Evolutionary conservation across 2,888 invertebrate species (phyloP).

Genomic region (Dorcus parallelipipedus): DNA sequence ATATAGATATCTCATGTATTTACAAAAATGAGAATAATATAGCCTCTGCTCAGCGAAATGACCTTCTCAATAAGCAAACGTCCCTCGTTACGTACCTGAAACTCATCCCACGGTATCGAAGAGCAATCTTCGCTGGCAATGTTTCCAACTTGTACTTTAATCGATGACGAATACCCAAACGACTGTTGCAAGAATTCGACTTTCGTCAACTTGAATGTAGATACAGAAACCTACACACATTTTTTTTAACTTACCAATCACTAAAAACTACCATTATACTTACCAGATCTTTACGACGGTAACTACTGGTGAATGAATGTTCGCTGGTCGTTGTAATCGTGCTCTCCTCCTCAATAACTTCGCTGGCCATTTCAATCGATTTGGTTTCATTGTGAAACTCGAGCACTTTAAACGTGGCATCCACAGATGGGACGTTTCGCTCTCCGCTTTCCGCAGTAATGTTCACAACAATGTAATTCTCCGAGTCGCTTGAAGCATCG

Average conservation of each 20-base stretch:
- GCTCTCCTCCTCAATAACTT: constrained; percentile 73
- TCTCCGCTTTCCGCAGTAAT: constrained; percentile 13
- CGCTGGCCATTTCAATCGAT: constrained; percentile 76
- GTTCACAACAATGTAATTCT: constrained; percentile 73
- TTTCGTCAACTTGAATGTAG: constrained; percentile 68
- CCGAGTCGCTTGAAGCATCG: constrained; percentile 85
- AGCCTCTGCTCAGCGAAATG: constrained; percentile 2
- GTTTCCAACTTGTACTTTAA: constrained; percentile 67
- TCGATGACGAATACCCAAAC: constrained; percentile 61
- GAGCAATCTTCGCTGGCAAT: constrained; percentile 79
- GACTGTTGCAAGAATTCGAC: constrained; percentile 73
- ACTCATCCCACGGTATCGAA: constrained; percentile 90
- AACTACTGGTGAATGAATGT: constrained; percentile 76
- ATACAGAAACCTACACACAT: constrained; percentile 50
- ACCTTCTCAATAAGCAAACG: neutral
- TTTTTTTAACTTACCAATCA: too few relatives aligned
- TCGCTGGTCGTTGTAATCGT: constrained; percentile 78
- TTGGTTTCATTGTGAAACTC: constrained; percentile 37
- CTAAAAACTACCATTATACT: constrained; percentile 25
- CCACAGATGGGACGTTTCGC: constrained; percentile 52
- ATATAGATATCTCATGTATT: neutral
- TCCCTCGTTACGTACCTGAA: constrained; percentile 65
- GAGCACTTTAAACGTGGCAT: constrained; percentile 62
- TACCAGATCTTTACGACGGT: constrained; percentile 75
- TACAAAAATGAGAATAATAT: neutral